Percentiles rank a stretch among this genome's conserved stretches.
Evolutionary conservation across 2,888 invertebrate species (phyloP).

Genomic region (Abscondita cerata): DNA sequence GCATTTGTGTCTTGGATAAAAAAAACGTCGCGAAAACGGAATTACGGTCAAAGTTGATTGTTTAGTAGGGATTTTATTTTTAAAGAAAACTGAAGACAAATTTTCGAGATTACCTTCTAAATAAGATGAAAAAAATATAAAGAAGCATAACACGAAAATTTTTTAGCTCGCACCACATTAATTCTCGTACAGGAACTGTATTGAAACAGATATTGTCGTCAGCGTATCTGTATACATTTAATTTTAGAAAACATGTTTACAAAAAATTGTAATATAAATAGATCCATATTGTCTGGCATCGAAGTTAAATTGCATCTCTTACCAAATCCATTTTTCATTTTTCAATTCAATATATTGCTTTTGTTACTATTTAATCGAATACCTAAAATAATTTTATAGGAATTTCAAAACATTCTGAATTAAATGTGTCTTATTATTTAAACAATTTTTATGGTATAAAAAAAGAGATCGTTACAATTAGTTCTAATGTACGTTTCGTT

Average conservation of each 20-base stretch:
- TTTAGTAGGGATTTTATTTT: constrained; percentile 11
- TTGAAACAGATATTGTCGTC: constrained; percentile 37
- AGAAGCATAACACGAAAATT: constrained; percentile 11
- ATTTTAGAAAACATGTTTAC: constrained; percentile 34
- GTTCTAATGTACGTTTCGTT: constrained; percentile 17
- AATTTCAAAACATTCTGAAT: too few relatives aligned
- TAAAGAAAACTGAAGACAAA: constrained; percentile 14
- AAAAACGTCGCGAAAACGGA: constrained; percentile 7
- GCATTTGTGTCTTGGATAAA: constrained; percentile 11
- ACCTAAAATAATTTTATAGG: too few relatives aligned
- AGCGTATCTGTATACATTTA: constrained; percentile 28
- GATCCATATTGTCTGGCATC: constrained; percentile 24
- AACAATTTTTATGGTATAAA: too few relatives aligned
- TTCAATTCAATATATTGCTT: constrained; percentile 6
- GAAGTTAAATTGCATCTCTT: constrained; percentile 17
- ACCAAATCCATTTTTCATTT: constrained; percentile 14
- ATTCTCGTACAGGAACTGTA: constrained; percentile 32
- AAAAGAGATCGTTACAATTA: too few relatives aligned
- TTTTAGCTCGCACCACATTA: constrained; percentile 37
- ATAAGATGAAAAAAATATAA: constrained; percentile 21
- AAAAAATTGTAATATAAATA: constrained; percentile 33
- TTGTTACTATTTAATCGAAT: constrained; percentile 1
- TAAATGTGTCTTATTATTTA: too few relatives aligned
- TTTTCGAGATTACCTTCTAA: constrained; percentile 15
- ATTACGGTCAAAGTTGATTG: constrained; percentile 4